These are phyloP conservation scores for Aplodontia rufa DNA, from an alignment of 2,113 vertebrate species.

Conservation along the genomic window DNA sequence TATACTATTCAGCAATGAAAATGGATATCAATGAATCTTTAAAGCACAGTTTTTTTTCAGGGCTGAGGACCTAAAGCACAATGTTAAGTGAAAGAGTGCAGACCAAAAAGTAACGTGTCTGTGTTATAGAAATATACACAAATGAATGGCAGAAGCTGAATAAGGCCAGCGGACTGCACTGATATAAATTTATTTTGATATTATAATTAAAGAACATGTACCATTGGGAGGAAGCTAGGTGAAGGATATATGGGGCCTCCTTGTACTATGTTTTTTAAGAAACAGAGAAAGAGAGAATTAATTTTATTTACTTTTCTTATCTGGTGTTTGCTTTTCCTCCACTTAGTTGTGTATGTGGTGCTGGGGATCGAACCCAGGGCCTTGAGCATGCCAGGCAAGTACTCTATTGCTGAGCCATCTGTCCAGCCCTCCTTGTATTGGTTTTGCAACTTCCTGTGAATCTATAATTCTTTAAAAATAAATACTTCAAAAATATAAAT, in stretches of 20 bases:
- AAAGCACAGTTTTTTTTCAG: too few relatives aligned
- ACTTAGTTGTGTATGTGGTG: too few relatives aligned
- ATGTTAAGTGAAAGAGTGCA: background rate
- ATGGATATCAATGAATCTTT: background rate
- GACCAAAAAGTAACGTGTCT: background rate
- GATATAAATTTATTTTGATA: background rate
- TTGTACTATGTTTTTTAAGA: too few relatives aligned
- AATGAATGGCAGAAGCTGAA: background rate
- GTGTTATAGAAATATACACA: background rate
- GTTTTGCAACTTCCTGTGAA: background rate
- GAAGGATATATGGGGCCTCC: background rate
- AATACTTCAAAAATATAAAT: background rate
- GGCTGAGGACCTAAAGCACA: too few relatives aligned
- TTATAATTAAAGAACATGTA: background rate
- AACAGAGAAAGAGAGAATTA: too few relatives aligned
- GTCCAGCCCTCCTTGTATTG: background rate
- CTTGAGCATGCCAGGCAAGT: too few relatives aligned
- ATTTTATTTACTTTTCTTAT: too few relatives aligned
- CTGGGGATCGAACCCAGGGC: too few relatives aligned
- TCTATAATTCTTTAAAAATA: conserved; percentile 29
- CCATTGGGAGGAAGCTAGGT: background rate
- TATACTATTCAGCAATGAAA: background rate
- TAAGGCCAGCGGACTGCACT: background rate
- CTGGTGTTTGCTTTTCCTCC: too few relatives aligned
- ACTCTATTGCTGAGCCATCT: too few relatives aligned